phyloP scores from a whole-genome alignment of 92 coral and sea anemone species.

The Porites lobata region DNA sequence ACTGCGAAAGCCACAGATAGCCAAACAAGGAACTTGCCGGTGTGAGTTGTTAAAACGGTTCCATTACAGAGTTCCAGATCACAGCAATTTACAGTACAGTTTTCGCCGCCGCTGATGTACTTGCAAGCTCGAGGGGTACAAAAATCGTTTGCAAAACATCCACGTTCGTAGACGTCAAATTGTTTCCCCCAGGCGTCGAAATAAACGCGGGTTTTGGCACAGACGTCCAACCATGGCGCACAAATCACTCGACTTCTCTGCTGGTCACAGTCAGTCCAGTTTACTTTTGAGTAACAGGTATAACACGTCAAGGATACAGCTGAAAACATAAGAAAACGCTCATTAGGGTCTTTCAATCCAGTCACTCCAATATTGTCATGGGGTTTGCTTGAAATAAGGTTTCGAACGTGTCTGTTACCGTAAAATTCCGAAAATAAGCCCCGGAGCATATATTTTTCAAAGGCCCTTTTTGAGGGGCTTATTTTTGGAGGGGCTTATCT shows the following conservation, averaged over 20 bases:
- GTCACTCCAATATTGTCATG: no score
- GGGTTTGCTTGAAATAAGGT: background rate
- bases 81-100: slow-evolving; percentile 31
- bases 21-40: background rate
- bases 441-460: no score
- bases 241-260: background rate
- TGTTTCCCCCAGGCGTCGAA: slow-evolving; percentile 21
- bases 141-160: slow-evolving; percentile 28
- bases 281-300: slow-evolving; percentile 26
- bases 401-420: background rate
- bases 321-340: background rate
- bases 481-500: no score
- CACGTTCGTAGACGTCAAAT: slow-evolving; percentile 37
- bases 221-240: slow-evolving; percentile 41
- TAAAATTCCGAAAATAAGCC: no score
- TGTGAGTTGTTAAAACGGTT: background rate
- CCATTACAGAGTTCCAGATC: slow-evolving; percentile 35
- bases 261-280: slow-evolving; percentile 35
- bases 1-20: background rate
- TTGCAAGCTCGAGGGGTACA: slow-evolving; percentile 41
- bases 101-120: slow-evolving; percentile 16
- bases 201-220: slow-evolving; percentile 20
- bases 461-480: no score
- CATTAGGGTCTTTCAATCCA: no score
- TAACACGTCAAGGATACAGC: slow-evolving; percentile 44